phyloP scores from a whole-genome alignment of 2,888 invertebrate genomes.

The Caenorhabditis macrosperma region DNA sequence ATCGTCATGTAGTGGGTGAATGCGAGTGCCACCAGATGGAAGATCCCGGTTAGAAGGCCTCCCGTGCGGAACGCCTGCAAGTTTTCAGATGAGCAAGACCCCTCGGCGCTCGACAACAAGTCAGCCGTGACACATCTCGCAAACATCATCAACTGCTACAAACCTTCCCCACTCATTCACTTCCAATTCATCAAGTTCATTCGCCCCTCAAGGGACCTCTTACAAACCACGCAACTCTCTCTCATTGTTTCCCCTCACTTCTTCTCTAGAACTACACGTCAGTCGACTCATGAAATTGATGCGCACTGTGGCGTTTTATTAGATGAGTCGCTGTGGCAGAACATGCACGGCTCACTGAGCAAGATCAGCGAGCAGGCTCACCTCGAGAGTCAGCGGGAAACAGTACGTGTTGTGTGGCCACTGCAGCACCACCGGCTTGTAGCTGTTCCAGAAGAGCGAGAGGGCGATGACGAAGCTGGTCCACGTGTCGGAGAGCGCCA shows the following conservation, averaged over 20 bases:
- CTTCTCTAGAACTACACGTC: slow-evolving; percentile 10
- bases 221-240: not conserved
- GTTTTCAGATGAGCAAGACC: too few relatives aligned
- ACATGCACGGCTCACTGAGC: slow-evolving; percentile 14
- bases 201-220: not conserved
- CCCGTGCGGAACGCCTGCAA: slow-evolving; percentile 82
- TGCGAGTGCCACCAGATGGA: slow-evolving; percentile 85
- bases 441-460: slow-evolving; percentile 83
- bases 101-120: not conserved
- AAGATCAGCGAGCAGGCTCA: slow-evolving; percentile 17
- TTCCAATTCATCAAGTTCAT: slow-evolving; percentile 13
- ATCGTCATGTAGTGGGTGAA: slow-evolving; percentile 86
- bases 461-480: slow-evolving; percentile 76
- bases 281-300: slow-evolving; percentile 8
- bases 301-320: slow-evolving; percentile 16
- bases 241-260: not conserved
- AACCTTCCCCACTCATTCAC: slow-evolving; percentile 1
- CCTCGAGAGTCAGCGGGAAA: slow-evolving; percentile 72
- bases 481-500: slow-evolving; percentile 71
- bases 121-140: not conserved
- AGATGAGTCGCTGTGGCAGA: slow-evolving; percentile 8
- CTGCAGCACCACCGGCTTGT: slow-evolving; percentile 66
- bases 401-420: slow-evolving; percentile 72
- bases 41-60: slow-evolving; percentile 84
- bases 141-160: not conserved